Evolutionary conservation across 2,113 vertebrate genomes (phyloP).

Genomic region (Monarcha castaneiventris): DNA sequence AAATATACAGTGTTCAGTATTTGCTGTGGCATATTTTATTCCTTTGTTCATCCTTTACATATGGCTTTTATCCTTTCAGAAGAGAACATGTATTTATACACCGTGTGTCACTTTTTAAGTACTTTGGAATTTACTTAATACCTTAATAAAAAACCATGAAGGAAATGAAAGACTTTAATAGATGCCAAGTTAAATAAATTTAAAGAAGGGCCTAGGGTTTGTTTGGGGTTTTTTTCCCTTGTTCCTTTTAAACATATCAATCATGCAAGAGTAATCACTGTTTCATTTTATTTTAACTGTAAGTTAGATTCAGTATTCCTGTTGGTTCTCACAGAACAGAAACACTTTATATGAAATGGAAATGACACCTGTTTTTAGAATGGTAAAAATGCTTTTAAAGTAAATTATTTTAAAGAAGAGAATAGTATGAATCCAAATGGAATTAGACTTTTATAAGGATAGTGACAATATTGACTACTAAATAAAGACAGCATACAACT

Average conservation of each 20-base stretch:
- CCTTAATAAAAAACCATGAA: not conserved
- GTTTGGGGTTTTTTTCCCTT: fast-evolving
- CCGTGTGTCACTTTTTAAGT: not conserved
- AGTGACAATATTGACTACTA: not conserved
- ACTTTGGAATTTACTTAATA: not conserved
- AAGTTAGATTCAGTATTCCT: not conserved
- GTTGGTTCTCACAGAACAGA: not conserved
- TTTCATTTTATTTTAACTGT: not conserved
- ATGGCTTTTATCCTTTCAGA: not conserved
- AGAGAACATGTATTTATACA: not conserved
- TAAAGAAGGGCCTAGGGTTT: not conserved
- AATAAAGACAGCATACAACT: not conserved
- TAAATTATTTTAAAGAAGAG: not conserved
- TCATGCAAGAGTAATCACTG: not conserved
- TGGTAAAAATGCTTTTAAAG: not conserved
- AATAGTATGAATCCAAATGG: not conserved
- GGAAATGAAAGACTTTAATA: not conserved
- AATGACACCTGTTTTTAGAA: not conserved
- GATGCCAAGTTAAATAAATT: not conserved
- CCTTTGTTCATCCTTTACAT: not conserved
- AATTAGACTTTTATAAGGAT: not conserved
- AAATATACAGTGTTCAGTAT: not conserved
- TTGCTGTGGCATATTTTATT: not conserved
- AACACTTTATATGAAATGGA: not conserved
- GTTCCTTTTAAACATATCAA: not conserved